Conservation (phyloP, 2,797 vertebrate genomes). For the Hipposideros larvatus region DNA sequence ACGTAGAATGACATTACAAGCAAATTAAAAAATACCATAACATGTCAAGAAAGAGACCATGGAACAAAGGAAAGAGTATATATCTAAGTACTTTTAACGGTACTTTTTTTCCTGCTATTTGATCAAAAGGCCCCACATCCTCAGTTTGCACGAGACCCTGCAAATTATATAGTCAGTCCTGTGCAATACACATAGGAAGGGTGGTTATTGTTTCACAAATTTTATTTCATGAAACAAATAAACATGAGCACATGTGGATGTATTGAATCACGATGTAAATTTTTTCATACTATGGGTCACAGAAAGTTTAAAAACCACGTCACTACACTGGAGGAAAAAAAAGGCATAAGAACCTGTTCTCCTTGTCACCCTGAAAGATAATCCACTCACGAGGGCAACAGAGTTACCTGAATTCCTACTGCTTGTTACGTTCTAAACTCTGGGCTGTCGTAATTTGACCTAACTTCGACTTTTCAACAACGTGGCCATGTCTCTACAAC, state of each 20-base stretch:
- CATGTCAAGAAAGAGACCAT: background rate
- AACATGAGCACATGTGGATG: background rate
- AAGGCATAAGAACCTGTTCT: background rate
- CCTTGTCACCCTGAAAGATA: background rate
- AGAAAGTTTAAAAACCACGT: background rate
- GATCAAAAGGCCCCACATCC: background rate
- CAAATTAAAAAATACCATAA: background rate
- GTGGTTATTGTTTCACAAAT: background rate
- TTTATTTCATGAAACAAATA: background rate
- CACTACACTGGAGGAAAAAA: background rate
- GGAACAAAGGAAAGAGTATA: background rate
- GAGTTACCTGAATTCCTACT: background rate
- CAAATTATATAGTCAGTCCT: background rate
- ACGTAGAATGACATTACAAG: background rate
- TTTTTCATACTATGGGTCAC: background rate
- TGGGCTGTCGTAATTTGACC: background rate
- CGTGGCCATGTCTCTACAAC: background rate
- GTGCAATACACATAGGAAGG: background rate
- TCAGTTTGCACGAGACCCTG: background rate
- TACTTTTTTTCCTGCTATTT: background rate
- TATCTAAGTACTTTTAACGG: background rate
- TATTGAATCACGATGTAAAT: background rate
- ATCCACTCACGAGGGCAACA: background rate
- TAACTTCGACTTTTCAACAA: background rate
- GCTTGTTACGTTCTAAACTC: background rate